phyloP scores from a whole-genome alignment of 1,140 invertebrate species.

The Bombyx mandarina region DNA sequence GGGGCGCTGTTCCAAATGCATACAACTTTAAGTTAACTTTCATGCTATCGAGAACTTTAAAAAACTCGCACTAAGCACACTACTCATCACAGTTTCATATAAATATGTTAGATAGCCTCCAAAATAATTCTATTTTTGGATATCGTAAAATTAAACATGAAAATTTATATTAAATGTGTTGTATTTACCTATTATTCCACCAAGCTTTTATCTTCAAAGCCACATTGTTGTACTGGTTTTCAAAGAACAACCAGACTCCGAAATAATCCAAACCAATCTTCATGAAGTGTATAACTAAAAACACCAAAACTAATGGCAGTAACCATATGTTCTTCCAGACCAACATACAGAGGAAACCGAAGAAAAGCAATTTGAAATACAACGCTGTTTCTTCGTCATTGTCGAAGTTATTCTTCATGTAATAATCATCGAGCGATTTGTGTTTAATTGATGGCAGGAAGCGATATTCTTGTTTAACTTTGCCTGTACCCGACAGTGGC shows the following conservation, averaged over 20 bases:
- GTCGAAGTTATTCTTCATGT: slow-evolving; percentile 50
- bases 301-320: slow-evolving; percentile 59
- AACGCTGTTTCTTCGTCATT: slow-evolving; percentile 61
- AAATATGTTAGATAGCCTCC: too few species aligned
- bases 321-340: slow-evolving; percentile 69
- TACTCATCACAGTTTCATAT: too few species aligned
- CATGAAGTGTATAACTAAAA: slow-evolving; percentile 57
- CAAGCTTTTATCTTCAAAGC: slow-evolving; percentile 46
- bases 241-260: slow-evolving; percentile 64
- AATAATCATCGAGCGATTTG: slow-evolving; percentile 58
- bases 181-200: slow-evolving; percentile 54
- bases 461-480: slow-evolving; percentile 50
- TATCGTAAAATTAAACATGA: too few species aligned
- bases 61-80: too few species aligned
- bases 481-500: slow-evolving; percentile 42
- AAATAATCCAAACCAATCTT: slow-evolving; percentile 59
- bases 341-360: slow-evolving; percentile 63
- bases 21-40: too few species aligned
- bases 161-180: too few species aligned
- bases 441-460: slow-evolving; percentile 56
- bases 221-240: slow-evolving; percentile 54
- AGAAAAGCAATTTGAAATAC: slow-evolving; percentile 64
- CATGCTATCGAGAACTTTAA: too few species aligned
- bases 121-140: too few species aligned
- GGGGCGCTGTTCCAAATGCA: too few species aligned